Evolutionary conservation across 2,797 vertebrate genomes (phyloP), one percentile per base, ranked within the genome.

Genomic region (Iguana delicatissima): DNA sequence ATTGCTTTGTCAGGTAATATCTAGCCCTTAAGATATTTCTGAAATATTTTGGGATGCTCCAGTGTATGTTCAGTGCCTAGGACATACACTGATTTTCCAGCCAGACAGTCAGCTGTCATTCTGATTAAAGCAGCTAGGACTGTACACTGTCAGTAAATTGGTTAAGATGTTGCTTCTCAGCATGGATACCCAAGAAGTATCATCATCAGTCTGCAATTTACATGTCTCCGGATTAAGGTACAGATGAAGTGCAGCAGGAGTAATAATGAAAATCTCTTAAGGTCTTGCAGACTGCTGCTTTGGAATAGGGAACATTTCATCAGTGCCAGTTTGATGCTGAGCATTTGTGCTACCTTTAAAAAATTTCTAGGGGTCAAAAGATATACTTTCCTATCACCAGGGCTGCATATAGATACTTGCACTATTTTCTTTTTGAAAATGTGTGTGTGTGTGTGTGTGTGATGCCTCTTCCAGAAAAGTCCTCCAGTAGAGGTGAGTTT

Each of bases 161-260:
- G 91, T 89, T 93, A 90, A 94, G 89, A 88, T 91, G 62, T 93
- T 91, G 86, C 83, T 85, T 91, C 67, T 85, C 86, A 92, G 80
- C 84, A 84, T 52, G 62, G 80, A 89, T 89, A 87, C 0, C 1
- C 14, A 74, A 35, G 24, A 90, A 8, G 87, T 77, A 87, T 62
- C 82, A 69, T 84, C 57, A 18, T n/a, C 93, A 90, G 59, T 52
- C 83, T 91, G 76, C 59, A 94, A 91, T 93, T 96, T 96, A 88
- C 86, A 94, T 91, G 80, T 86, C 87, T 94, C 62, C 72, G 92
- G 87, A 93, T 93, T 93, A 93, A 93, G 89, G 92, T 92, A 92
- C n/a, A 76, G 62, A 87, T 80, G 2, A 0, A 92, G n/a, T 81
- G 12, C 84, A 94, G 87, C 74, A 87, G 74, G 35, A n/a, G 29